Evolutionary conservation across 2,888 invertebrate genomes (phyloP).

Genomic region (Melipona beecheii): DNA sequence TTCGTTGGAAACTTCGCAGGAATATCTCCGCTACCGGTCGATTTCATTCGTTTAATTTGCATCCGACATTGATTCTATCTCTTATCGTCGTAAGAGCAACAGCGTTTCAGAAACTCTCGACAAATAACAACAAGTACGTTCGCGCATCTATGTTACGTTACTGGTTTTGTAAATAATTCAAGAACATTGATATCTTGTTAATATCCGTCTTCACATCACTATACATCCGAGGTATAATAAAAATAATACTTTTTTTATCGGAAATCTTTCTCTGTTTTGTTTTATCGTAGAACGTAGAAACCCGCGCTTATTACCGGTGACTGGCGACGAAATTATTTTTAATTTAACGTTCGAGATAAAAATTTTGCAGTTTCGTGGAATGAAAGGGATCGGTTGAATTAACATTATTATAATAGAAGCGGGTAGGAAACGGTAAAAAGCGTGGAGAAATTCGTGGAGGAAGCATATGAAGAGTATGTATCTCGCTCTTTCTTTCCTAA

Average conservation of each 20-base stretch:
- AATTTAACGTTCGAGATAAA: not conserved
- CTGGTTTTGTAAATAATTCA: not conserved
- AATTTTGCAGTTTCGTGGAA: not conserved
- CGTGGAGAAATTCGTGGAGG: not conserved
- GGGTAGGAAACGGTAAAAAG: not conserved
- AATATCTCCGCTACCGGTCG: not conserved
- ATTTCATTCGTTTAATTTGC: conserved; percentile 14
- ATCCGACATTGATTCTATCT: not conserved
- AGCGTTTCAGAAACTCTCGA: not conserved
- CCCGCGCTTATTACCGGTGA: not conserved
- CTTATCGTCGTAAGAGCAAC: not conserved
- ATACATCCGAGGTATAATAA: not conserved
- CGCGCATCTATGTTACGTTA: not conserved
- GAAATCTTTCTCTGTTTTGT: not conserved
- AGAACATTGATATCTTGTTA: not conserved
- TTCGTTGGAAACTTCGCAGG: conserved; percentile 2
- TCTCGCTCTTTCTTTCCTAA: not conserved
- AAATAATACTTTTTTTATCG: not conserved
- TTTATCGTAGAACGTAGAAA: not conserved
- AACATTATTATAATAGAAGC: not conserved
- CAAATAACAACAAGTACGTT: not conserved
- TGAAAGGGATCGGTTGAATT: not conserved
- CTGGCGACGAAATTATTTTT: not conserved
- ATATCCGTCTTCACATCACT: not conserved
- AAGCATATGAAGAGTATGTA: not conserved